These are phyloP conservation scores for Proisotoma minuta DNA, from an alignment of 2,888 invertebrate species.

Conservation along the genomic window DNA sequence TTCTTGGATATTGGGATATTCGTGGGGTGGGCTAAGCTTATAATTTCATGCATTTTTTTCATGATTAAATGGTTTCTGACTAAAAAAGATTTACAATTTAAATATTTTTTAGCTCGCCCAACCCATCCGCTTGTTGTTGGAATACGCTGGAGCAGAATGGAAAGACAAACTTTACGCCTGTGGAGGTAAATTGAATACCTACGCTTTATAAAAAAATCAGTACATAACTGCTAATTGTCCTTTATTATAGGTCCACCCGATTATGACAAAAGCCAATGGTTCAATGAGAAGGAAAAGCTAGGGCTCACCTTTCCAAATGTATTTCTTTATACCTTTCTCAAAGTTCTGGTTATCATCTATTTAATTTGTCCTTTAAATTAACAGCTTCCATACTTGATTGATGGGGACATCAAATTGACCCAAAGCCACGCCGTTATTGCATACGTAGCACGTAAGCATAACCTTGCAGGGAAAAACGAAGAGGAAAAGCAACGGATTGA, in stretches of 20 bases:
- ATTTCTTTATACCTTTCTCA: too few species aligned
- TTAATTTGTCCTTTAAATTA: background rate
- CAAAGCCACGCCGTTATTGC: constrained; percentile 53
- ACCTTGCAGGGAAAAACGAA: constrained; percentile 51
- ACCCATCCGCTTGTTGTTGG: constrained; percentile 52
- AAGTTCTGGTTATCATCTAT: too few species aligned
- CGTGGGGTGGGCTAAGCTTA: constrained; percentile 45
- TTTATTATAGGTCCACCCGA: too few species aligned
- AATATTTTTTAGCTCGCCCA: constrained; percentile 52
- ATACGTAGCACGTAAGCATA: constrained; percentile 52
- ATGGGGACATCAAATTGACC: constrained; percentile 52
- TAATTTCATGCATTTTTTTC: too few species aligned
- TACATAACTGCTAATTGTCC: too few species aligned
- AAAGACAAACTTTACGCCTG: constrained; percentile 52
- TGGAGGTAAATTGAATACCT: too few species aligned
- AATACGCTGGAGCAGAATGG: constrained; percentile 52
- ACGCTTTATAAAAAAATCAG: too few species aligned
- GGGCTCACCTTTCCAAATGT: constrained; percentile 52
- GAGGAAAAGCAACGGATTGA: constrained; percentile 51
- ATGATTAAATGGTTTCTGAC: constrained; percentile 11
- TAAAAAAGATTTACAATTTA: too few species aligned
- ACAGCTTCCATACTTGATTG: constrained; percentile 53
- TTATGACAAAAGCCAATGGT: constrained; percentile 51
- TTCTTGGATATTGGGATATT: constrained; percentile 49
- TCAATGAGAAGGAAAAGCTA: constrained; percentile 49